Percentiles rank a stretch among this genome's conserved stretches.
phyloP scores from a whole-genome alignment of 2,888 invertebrate species.

The Cetonia aurata region DNA sequence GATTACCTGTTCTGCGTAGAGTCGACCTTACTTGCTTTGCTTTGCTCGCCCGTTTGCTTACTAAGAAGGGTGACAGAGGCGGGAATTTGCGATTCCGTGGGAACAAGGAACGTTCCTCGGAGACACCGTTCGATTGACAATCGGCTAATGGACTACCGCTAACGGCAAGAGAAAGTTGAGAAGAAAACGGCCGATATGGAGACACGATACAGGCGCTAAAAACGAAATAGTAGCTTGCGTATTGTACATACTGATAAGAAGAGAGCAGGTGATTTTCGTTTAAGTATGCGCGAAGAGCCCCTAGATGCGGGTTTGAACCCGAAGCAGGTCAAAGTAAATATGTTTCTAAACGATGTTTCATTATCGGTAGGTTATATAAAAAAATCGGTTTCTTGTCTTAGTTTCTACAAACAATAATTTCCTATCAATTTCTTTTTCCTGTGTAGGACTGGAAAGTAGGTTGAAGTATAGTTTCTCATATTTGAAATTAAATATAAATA shows the following conservation, averaged over 20 bases:
- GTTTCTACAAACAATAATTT: too few relatives aligned
- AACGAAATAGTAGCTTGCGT: conserved; percentile 5
- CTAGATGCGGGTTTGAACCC: conserved; percentile 60
- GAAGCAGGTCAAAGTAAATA: conserved; percentile 61
- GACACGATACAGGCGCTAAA: background rate
- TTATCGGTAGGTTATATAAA: conserved; percentile 5
- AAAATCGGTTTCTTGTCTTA: conserved; percentile 13
- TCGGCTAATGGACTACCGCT: too few relatives aligned
- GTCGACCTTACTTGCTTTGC: conserved; percentile 9
- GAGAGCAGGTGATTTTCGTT: conserved; percentile 47
- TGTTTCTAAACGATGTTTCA: conserved; percentile 1
- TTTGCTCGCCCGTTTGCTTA: background rate
- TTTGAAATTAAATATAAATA: too few relatives aligned
- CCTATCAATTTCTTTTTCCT: too few relatives aligned
- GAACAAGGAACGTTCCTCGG: conserved; percentile 20
- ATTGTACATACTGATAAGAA: conserved; percentile 18
- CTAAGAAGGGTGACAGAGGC: conserved; percentile 21
- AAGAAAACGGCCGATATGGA: too few relatives aligned
- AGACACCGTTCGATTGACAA: background rate
- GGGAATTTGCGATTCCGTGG: conserved; percentile 40
- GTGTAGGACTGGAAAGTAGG: too few relatives aligned
- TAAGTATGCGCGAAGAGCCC: conserved; percentile 47
- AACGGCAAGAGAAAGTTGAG: too few relatives aligned
- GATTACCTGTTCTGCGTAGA: conserved; percentile 33
- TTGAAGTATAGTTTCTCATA: too few relatives aligned